Evolutionary conservation across 2,113 vertebrate species (phyloP), one percentile per base, ranked within the genome.

Genomic region (Dicerorhinus sumatrensis): DNA sequence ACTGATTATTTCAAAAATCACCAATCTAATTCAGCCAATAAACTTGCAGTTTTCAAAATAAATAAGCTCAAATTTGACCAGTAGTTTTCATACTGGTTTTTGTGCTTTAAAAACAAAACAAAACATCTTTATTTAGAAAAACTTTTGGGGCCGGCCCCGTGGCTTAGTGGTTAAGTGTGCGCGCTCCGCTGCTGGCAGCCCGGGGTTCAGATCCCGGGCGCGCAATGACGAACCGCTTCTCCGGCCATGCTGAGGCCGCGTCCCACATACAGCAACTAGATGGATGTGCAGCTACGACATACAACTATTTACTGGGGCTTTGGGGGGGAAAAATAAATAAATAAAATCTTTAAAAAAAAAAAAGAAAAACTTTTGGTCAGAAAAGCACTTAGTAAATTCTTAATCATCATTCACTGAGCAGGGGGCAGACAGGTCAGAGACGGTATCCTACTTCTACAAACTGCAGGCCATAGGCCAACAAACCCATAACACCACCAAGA

Each of bases 21-120:
- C 65, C 73, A 27, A n/a, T 62, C 17, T 84, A 76, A 82, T 70
- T 87, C 65, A 54, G 42, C 46, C 70, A 77, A 46, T n/a, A 88
- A 88, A 77, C 21, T n/a, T 39, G 16, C 9, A 89, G 48, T 23
- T 89, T 94, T 58, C 27, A 16, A 96, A 86, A 60, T 54, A 94
- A 85, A 63, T 25, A 33, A 73, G 25, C 86, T 93, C 72, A 80
- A 79, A 73, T 18, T 29, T 58, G 96, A 65, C 39, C 95, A 81
- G 39, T 7, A 14, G 21, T 56, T 92, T 81, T 72, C 56, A 27
- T 7, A 16, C 0, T 73, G 58, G 5, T 62, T 87, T 92, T 65
- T 42, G 18, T 54, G 8, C 62, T 83, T 88, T 80, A 86, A 91
- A 91, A 91, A 87, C 39, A 60, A 89, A 46, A 9, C 12, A 48